A percentile compares a stretch with the other conserved stretches of the same genome.
phyloP scores from a whole-genome alignment of 2,888 invertebrate species.

The Drosophila neutralis region DNA sequence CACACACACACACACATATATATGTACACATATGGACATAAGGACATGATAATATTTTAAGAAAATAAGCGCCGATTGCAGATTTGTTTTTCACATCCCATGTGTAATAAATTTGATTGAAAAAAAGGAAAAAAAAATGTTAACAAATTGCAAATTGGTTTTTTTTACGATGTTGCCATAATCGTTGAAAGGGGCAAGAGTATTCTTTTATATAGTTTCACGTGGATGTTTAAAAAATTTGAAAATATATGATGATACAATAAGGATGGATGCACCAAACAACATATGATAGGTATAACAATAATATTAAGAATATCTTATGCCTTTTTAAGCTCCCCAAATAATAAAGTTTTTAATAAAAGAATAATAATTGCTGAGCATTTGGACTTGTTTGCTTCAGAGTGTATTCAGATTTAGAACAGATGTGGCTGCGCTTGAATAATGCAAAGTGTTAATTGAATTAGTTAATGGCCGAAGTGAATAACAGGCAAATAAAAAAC shows the following conservation, averaged over 20 bases:
- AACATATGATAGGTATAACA: not conserved
- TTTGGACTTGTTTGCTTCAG: not conserved
- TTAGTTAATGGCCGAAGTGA: slow-evolving; percentile 58
- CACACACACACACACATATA: slow-evolving; percentile 23
- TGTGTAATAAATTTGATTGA: slow-evolving; percentile 75
- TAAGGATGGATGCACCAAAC: not conserved
- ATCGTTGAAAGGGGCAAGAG: slow-evolving; percentile 10
- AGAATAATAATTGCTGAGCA: slow-evolving; percentile 3
- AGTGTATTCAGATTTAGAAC: slow-evolving; percentile 32
- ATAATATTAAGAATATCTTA: not conserved
- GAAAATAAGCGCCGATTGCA: slow-evolving; percentile 77
- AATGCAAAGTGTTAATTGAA: slow-evolving; percentile 74
- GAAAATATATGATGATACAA: not conserved
- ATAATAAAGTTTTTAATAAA: not conserved
- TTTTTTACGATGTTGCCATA: slow-evolving; percentile 25
- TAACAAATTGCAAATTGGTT: slow-evolving; percentile 76
- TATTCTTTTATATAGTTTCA: slow-evolving; percentile 45
- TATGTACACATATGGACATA: slow-evolving; percentile 33
- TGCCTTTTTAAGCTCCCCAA: not conserved
- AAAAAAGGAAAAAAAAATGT: slow-evolving; percentile 45
- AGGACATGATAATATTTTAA: slow-evolving; percentile 64
- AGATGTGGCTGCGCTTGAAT: slow-evolving; percentile 28
- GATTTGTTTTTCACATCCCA: slow-evolving; percentile 62
- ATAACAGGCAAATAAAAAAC: slow-evolving; percentile 13
- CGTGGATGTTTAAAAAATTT: slow-evolving; percentile 24